phyloP scores from a whole-genome alignment of 2,888 invertebrate genomes.

The Sinopyrophorus schimmeli region DNA sequence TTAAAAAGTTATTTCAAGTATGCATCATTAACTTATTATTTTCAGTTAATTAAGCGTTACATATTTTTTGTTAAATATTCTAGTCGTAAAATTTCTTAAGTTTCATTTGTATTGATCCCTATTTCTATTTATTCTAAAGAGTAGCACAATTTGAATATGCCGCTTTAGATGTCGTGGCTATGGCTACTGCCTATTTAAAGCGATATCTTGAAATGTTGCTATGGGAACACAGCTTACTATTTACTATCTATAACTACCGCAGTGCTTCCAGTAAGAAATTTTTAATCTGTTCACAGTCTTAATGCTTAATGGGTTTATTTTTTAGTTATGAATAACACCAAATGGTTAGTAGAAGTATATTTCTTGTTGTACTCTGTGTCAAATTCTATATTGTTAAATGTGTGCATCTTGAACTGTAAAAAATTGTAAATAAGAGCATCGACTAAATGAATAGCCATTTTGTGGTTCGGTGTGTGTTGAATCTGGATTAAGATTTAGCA shows the following conservation, averaged over 20 bases:
- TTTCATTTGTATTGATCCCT: slow-evolving; percentile 11
- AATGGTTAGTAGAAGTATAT: slow-evolving; percentile 45
- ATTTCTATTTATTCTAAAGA: slow-evolving; percentile 4
- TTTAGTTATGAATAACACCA: slow-evolving; percentile 37
- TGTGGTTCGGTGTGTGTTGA: slow-evolving; percentile 34
- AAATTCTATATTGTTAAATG: slow-evolving; percentile 49
- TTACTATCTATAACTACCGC: slow-evolving; percentile 11
- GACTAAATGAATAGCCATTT: slow-evolving; percentile 31
- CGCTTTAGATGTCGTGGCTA: too few species aligned
- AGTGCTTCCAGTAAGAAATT: slow-evolving; percentile 16
- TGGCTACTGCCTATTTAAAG: too few species aligned
- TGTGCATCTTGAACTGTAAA: slow-evolving; percentile 42
- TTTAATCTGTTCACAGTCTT: slow-evolving; percentile 21
- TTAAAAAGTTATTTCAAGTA: too few species aligned
- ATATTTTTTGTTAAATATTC: slow-evolving; percentile 12
- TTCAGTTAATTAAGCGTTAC: slow-evolving; percentile 12
- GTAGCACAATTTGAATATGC: background rate
- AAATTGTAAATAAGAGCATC: slow-evolving; percentile 33
- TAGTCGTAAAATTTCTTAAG: slow-evolving; percentile 17
- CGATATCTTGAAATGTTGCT: too few species aligned
- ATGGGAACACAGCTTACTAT: background rate
- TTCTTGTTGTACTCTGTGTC: slow-evolving; percentile 50
- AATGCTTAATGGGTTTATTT: too few species aligned
- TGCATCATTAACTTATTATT: too few species aligned
- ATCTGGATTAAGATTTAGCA: slow-evolving; percentile 27